Percentiles rank a stretch among this genome's conserved stretches.
Evolutionary conservation across 1,140 invertebrate species (phyloP).

Genomic region (Zaprionus davidi): DNA sequence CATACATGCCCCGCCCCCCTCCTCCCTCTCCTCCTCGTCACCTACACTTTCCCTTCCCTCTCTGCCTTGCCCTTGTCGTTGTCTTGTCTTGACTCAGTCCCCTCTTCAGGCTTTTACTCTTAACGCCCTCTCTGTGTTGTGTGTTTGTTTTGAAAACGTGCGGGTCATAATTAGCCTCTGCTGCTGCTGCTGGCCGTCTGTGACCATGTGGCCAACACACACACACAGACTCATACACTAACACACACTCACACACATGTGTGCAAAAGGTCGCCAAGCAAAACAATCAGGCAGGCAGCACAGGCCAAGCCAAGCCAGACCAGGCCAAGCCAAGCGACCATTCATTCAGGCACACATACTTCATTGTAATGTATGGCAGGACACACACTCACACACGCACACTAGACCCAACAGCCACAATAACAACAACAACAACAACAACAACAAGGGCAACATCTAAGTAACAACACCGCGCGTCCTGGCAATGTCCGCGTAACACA

Average conservation of each 20-base stretch:
- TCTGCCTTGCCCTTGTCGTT: neutral
- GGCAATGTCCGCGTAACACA: conserved; percentile 69
- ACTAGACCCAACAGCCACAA: conserved; percentile 33
- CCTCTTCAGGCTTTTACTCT: neutral
- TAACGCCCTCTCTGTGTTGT: conserved; percentile 14
- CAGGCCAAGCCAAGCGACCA: conserved; percentile 41
- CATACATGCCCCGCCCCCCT: neutral
- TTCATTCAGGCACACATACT: conserved; percentile 75
- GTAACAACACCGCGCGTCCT: conserved; percentile 28
- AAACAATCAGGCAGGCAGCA: conserved; percentile 36
- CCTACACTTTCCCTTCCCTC: neutral
- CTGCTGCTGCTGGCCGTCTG: conserved; percentile 58
- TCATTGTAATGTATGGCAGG: conserved; percentile 80
- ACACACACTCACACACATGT: conserved; percentile 1
- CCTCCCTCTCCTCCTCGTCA: neutral
- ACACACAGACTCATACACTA: neutral
- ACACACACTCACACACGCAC: conserved; percentile 32
- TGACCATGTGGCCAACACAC: conserved; percentile 38
- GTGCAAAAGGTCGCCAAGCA: conserved; percentile 68
- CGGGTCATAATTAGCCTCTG: conserved; percentile 83
- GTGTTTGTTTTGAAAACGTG: conserved; percentile 80
- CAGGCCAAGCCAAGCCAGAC: neutral
- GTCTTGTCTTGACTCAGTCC: conserved; percentile 12
- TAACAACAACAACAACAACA: conserved; percentile 15
- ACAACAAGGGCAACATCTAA: conserved; percentile 27